A percentile compares a stretch with the other conserved stretches of the same genome.
Evolutionary conservation across 2,113 vertebrate species (phyloP).

Genomic region (Tenrec ecaudatus): DNA sequence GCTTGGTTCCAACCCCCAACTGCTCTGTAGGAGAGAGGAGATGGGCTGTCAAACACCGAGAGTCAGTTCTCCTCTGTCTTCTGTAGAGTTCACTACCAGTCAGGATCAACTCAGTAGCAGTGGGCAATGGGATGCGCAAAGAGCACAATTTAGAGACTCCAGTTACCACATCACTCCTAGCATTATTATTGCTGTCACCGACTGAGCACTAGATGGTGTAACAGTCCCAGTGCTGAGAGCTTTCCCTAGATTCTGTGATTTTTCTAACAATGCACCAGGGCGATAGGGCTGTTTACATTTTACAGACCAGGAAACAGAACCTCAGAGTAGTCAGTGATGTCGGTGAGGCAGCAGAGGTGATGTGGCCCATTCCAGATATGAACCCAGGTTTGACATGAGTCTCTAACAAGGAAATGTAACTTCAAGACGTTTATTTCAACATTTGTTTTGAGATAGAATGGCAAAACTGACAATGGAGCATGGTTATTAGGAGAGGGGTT

Average conservation of each 20-base stretch:
- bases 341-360: rapidly evolving
- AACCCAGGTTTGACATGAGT: not conserved
- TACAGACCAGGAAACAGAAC: not conserved
- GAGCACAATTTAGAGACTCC: not conserved
- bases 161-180: not conserved
- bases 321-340: not conserved
- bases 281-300: not conserved
- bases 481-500: too few species aligned
- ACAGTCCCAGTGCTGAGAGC: not conserved
- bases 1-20: too few species aligned
- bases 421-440: not conserved
- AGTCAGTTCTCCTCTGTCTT: too few species aligned
- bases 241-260: not conserved
- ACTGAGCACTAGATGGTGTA: rapidly evolving
- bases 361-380: not conserved
- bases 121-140: too few species aligned
- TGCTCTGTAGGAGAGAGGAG: too few species aligned
- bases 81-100: too few species aligned
- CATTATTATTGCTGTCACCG: not conserved
- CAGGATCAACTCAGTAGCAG: too few species aligned
- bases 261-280: not conserved
- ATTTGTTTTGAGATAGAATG: not conserved
- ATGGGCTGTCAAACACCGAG: too few species aligned
- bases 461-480: not conserved
- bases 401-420: not conserved